Percentiles rank a stretch among this genome's conserved stretches.
phyloP scores from a whole-genome alignment of 2,888 invertebrate species.

The Barypeithes pellucidus region DNA sequence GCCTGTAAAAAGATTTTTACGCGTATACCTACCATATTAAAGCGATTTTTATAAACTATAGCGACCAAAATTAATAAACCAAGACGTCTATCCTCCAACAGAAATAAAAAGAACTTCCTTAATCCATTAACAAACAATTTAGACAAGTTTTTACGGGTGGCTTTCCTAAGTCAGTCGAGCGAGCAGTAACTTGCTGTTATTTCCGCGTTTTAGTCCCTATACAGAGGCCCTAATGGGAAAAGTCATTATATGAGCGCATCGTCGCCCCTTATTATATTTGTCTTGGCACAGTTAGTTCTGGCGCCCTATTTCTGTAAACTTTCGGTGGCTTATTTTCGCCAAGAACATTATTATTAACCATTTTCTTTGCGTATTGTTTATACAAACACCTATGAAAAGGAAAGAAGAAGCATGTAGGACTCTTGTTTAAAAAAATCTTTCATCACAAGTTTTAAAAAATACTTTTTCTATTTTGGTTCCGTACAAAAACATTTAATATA shows the following conservation, averaged over 20 bases:
- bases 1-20: no score
- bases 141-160: constrained; percentile 37
- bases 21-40: no score
- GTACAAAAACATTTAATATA: no score
- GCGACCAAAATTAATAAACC: constrained; percentile 1
- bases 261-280: constrained; percentile 50
- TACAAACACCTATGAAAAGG: no score
- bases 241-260: constrained; percentile 47
- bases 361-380: not conserved
- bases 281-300: constrained; percentile 44
- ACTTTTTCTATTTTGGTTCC: no score
- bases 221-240: constrained; percentile 43
- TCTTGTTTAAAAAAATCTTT: no score
- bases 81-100: not conserved
- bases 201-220: constrained; percentile 47
- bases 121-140: constrained; percentile 50
- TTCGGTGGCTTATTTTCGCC: not conserved
- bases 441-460: no score
- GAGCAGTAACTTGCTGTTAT: constrained; percentile 50
- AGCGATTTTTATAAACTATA: not conserved
- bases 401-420: no score
- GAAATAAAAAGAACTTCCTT: constrained; percentile 23
- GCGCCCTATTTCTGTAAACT: constrained; percentile 36
- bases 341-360: not conserved
- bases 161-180: constrained; percentile 45